phyloP scores from a whole-genome alignment of 1,140 invertebrate species.

The Monomorium pharaonis region DNA sequence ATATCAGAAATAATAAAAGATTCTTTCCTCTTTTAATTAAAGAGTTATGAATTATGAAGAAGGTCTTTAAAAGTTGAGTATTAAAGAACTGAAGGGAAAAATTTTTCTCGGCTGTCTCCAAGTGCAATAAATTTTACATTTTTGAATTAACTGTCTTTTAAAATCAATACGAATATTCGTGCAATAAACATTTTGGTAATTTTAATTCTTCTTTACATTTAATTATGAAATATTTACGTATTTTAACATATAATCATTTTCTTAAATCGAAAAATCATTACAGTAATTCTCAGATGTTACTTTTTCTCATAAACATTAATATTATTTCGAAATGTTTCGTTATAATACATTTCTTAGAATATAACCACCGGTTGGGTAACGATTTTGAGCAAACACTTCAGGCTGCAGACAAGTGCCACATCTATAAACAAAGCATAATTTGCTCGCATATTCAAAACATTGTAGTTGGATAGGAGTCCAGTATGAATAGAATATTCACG shows the following conservation, averaged over 20 bases:
- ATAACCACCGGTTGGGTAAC: conserved; percentile 34
- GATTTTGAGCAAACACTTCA: conserved; percentile 50
- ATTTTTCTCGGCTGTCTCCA: neutral
- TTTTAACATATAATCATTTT: neutral
- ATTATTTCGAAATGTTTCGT: neutral
- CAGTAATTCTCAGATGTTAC: conserved; percentile 11
- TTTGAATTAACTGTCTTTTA: conserved; percentile 22
- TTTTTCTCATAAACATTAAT: too few species aligned
- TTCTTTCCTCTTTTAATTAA: conserved; percentile 44
- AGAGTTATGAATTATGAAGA: conserved; percentile 40
- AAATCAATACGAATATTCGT: neutral
- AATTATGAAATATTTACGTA: conserved; percentile 5
- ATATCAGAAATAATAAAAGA: conserved; percentile 28
- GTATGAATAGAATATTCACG: conserved; percentile 53
- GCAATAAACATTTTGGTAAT: neutral
- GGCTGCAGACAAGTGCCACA: conserved; percentile 42
- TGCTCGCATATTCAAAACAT: conserved; percentile 53
- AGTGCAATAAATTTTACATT: conserved; percentile 17
- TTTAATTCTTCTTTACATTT: neutral
- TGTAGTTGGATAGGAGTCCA: conserved; percentile 40
- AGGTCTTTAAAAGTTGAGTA: conserved; percentile 29
- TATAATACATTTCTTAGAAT: conserved; percentile 1
- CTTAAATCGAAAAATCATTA: neutral
- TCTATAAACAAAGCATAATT: conserved; percentile 58
- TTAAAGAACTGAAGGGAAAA: conserved; percentile 17